Conservation (phyloP, 2,113 vertebrate species). For the Canis aureus region DNA sequence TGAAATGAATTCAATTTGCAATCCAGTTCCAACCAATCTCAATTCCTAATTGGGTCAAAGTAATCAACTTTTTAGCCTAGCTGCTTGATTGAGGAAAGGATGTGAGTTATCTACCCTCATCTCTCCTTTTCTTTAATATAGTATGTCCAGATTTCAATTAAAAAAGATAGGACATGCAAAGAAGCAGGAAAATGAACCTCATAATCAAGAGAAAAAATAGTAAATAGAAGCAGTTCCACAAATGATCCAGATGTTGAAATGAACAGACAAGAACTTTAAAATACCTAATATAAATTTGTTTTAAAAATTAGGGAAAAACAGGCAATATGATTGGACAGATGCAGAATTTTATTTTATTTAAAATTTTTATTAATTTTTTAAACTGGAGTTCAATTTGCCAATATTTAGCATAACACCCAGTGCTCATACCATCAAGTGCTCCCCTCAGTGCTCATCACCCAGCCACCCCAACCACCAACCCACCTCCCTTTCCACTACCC, state of each 20-base stretch:
- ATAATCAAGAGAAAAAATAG: not conserved
- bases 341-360: not conserved
- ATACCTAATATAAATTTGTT: not conserved
- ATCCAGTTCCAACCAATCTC: not conserved
- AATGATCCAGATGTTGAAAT: not conserved
- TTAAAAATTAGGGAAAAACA: not conserved
- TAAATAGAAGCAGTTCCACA: not conserved
- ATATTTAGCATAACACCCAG: too few relatives aligned
- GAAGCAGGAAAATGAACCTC: not conserved
- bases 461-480: too few relatives aligned
- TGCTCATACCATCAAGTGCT: too few relatives aligned
- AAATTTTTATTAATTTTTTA: too few relatives aligned
- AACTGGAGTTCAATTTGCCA: too few relatives aligned
- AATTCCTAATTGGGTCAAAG: not conserved
- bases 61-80: not conserved
- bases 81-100: not conserved
- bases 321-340: not conserved
- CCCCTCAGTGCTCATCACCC: too few relatives aligned
- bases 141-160: not conserved
- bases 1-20: too few relatives aligned
- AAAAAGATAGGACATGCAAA: not conserved
- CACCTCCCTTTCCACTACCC: too few relatives aligned
- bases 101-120: fast-evolving
- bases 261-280: not conserved
- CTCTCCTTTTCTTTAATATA: not conserved